Conservation (phyloP, 35 echinoderm and acorn worm species). For the Nesometra sesokonis region DNA sequence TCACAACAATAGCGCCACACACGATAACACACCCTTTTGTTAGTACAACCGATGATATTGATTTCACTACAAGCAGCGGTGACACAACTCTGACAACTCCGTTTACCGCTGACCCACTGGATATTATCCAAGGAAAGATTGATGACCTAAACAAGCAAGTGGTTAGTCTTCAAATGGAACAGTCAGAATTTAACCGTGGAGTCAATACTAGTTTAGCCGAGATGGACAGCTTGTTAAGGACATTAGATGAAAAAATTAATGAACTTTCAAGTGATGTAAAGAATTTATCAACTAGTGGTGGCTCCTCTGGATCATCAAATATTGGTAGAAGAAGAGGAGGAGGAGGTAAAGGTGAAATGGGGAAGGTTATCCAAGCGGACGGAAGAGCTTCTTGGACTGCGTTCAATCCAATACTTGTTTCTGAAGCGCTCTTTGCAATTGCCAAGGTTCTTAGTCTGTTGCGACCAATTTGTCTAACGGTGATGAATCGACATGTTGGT, state of each 20-base stretch:
- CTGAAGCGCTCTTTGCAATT: constrained; percentile 87
- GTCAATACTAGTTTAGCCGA: neutral
- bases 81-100: constrained; percentile 12
- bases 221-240: neutral
- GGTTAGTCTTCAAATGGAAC: neutral
- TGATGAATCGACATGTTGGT: constrained; percentile 91
- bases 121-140: constrained; percentile 12
- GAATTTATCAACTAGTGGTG: neutral
- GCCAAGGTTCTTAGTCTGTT: constrained; percentile 95
- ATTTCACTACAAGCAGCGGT: constrained; percentile 14
- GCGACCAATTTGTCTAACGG: constrained; percentile 72
- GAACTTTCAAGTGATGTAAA: neutral
- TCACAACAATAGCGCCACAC: constrained; percentile 14
- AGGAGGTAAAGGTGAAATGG: neutral
- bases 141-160: neutral
- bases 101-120: neutral
- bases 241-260: neutral
- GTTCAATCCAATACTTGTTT: constrained; percentile 65
- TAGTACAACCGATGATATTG: constrained; percentile 27
- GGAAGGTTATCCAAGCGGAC: neutral
- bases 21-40: neutral
- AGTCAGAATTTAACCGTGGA: neutral
- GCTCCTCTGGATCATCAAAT: neutral
- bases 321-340: neutral
- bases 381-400: constrained; percentile 43